Conservation (phyloP, 2,797 vertebrate species). For the Coranthus polyacanthus region DNA sequence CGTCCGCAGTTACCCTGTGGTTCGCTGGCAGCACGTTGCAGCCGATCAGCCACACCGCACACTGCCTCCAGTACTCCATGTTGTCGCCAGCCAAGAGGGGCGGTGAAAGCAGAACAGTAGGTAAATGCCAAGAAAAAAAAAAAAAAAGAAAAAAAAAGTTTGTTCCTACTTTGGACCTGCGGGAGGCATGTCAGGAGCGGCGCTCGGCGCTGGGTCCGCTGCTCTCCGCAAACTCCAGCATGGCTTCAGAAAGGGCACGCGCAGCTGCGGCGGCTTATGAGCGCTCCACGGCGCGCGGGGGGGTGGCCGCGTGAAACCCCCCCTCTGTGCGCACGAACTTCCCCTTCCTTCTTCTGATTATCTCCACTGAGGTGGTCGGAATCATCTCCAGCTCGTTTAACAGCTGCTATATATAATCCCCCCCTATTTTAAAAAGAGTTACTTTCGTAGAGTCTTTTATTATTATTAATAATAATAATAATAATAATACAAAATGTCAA, state of each 20-base stretch:
- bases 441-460: too few species aligned
- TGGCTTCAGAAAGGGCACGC: constrained; percentile 41
- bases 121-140: background rate
- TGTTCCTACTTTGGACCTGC: background rate
- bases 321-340: constrained; percentile 47
- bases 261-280: constrained; percentile 30
- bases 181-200: constrained; percentile 15
- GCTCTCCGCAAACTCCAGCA: constrained; percentile 26
- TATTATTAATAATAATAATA: too few species aligned
- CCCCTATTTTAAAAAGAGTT: too few species aligned
- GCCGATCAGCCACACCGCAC: constrained; percentile 92
- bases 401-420: too few species aligned
- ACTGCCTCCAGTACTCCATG: constrained; percentile 95
- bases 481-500: too few species aligned
- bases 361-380: constrained; percentile 34
- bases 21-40: constrained; percentile 91
- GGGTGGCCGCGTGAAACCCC: too few species aligned
- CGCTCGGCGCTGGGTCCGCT: background rate
- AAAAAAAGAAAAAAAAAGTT: background rate
- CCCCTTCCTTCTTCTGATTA: constrained; percentile 57
- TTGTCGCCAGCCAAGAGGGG: too few species aligned
- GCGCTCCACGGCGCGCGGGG: too few species aligned
- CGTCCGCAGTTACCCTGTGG: constrained; percentile 91
- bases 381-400: background rate
- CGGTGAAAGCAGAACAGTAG: too few species aligned